Percentiles rank a stretch among this genome's conserved stretches.
Conservation (phyloP, 2,797 vertebrate genomes). For the Bradypus variegatus region DNA sequence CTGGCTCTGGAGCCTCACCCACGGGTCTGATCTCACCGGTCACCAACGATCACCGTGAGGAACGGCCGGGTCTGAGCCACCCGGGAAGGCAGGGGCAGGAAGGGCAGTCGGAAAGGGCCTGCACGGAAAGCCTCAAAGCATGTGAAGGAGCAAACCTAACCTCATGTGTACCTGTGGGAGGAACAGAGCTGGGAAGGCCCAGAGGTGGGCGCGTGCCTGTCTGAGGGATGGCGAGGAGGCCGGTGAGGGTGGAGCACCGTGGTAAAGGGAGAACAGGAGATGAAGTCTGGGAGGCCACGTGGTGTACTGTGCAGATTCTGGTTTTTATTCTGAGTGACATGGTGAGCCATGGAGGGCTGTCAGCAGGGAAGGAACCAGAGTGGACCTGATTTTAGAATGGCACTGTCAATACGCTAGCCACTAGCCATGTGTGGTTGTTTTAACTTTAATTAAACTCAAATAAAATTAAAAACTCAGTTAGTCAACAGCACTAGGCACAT, state of each 20-base stretch:
- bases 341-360: not conserved
- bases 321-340: not conserved
- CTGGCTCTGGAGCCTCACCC: not conserved
- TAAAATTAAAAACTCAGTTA: not conserved
- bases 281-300: not conserved
- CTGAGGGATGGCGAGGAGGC: not conserved
- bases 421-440: not conserved
- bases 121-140: not conserved
- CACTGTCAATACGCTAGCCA: not conserved
- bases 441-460: not conserved
- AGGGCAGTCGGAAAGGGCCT: not conserved
- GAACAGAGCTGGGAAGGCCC: no score
- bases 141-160: no score
- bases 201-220: not conserved
- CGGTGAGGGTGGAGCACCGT: not conserved
- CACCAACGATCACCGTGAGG: not conserved
- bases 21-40: not conserved
- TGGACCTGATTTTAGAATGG: not conserved
- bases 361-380: not conserved
- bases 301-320: rapidly evolving
- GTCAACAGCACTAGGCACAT: not conserved
- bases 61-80: rapidly evolving
- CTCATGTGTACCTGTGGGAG: no score
- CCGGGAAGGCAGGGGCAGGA: no score
- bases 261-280: not conserved